These are phyloP conservation scores for Coluber constrictor DNA, from an alignment of 2,797 vertebrate species.

Conservation along the genomic window DNA sequence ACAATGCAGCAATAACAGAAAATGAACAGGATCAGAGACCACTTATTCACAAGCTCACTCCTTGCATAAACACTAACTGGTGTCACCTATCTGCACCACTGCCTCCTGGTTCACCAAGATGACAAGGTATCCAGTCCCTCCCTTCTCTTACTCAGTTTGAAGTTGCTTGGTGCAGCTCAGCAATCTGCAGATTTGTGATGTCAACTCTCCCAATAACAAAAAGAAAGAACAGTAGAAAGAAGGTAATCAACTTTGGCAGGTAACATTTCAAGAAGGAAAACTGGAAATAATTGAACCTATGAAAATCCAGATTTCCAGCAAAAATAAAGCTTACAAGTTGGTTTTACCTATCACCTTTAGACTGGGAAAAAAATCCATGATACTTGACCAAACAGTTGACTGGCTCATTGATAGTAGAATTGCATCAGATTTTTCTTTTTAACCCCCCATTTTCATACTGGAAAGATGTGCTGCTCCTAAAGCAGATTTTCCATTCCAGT, in stretches of 20 bases:
- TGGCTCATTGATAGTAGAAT: slow-evolving; percentile 6
- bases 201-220: too few species aligned
- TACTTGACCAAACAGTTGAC: not conserved
- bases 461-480: slow-evolving; percentile 31
- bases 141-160: not conserved
- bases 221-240: not conserved
- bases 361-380: not conserved
- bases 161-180: not conserved
- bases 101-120: not conserved
- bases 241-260: too few species aligned
- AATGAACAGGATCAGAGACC: not conserved
- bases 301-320: not conserved
- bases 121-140: not conserved
- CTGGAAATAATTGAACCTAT: not conserved
- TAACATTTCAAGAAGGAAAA: not conserved
- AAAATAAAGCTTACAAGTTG: not conserved
- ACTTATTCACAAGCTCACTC: not conserved
- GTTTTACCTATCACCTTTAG: not conserved
- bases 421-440: slow-evolving; percentile 14
- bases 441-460: not conserved
- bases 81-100: not conserved
- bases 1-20: not conserved
- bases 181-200: not conserved
- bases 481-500: slow-evolving; percentile 55
- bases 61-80: not conserved